Evolutionary conservation across 2,888 invertebrate genomes (phyloP), one percentile per base, ranked within the genome.

Genomic region (Caenorhabditis doughertyi): DNA sequence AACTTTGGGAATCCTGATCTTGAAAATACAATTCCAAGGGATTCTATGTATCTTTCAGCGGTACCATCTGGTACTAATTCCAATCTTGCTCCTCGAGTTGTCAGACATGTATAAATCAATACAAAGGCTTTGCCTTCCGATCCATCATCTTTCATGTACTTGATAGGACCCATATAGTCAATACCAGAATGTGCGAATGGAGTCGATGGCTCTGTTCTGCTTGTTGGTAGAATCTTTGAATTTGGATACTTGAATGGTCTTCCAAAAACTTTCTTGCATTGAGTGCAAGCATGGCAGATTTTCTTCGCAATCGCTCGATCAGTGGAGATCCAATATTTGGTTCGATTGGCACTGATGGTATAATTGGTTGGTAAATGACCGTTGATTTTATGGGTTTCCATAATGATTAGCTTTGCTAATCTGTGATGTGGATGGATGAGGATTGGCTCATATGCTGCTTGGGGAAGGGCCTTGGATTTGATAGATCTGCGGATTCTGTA

Each of bases 31-130:
- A n/a, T n/a, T n/a, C n/a, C n/a, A n/a, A n/a, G n/a, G n/a, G n/a
- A n/a, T n/a, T n/a, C n/a, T n/a, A n/a, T n/a, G n/a, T 82, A 86
- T 4, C 23, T 11, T 13, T 85, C 74, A 0, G 92, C 89, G 4
- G 88, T 88, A 23, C 92, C 79, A 5, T 89, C 86, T 0, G 74
- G 77, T 0, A 91, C 86, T 4, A 92, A 29, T 84, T 93, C 92
- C 27, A 93, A 80, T 83, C 92, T 92, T 4, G 92, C 85, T 0
- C 90, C 89, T 9, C 92, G 79, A 51, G 92, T 92, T 0, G 92
- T 86, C 1, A 92, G 91, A 87, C 92, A 93, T 0, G 92, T 92
- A 77, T 90, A 92, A 8, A 93, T 49, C 16, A 86, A 85, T 23
- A 93, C 86, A 90, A 91, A 92, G 11, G 47, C 35, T 65, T 89